Evolutionary conservation across 1,140 invertebrate genomes (phyloP).

Genomic region (Philotrypesis tridentata): DNA sequence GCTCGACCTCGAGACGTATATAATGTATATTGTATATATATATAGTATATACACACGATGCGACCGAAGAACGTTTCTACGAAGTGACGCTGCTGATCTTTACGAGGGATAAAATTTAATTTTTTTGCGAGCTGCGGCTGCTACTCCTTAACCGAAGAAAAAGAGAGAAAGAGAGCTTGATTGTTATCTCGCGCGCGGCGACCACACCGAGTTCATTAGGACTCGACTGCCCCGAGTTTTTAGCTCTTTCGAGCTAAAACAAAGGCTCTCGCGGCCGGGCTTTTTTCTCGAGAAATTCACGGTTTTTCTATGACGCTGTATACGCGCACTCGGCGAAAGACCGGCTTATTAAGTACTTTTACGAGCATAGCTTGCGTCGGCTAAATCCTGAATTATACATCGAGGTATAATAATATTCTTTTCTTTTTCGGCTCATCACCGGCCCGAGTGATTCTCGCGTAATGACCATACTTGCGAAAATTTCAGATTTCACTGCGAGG

Average conservation of each 20-base stretch:
- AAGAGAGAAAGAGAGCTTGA: background rate
- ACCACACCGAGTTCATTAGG: slow-evolving; percentile 44
- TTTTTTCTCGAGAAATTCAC: slow-evolving; percentile 13
- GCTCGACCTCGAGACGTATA: background rate
- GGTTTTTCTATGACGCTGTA: slow-evolving; percentile 5
- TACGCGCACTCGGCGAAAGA: background rate
- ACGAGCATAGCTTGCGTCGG: background rate
- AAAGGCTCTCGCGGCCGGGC: background rate
- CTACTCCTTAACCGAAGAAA: background rate
- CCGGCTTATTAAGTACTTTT: slow-evolving; percentile 21
- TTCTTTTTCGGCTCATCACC: background rate
- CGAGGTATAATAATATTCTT: background rate
- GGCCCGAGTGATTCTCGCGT: background rate
- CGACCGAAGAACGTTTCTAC: slow-evolving; percentile 7
- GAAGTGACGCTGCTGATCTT: background rate
- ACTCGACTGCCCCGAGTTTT: slow-evolving; percentile 19
- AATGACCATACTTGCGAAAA: background rate
- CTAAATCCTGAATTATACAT: background rate
- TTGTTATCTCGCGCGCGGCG: slow-evolving; percentile 31
- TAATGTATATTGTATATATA: too few relatives aligned
- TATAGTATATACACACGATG: background rate
- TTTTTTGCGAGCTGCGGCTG: slow-evolving; percentile 34
- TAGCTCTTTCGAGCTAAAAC: slow-evolving; percentile 24
- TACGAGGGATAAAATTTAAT: slow-evolving; percentile 22
- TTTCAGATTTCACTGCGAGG: slow-evolving; percentile 18